Base-by-base conservation (phyloP, 2,888 invertebrate species). In the Zygothrica quintamaculata region DNA sequence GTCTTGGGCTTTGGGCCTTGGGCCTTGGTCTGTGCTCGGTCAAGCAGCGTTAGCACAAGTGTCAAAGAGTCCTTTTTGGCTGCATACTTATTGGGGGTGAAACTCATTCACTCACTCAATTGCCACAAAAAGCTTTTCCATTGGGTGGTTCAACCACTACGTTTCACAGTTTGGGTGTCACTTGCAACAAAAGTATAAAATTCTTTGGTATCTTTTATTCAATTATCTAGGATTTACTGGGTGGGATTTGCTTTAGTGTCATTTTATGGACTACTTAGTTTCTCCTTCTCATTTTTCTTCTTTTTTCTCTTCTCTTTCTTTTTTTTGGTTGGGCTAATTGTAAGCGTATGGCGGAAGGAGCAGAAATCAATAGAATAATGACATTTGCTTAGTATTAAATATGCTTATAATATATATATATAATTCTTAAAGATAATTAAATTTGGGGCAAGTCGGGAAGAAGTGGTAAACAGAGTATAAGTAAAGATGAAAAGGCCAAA, bases 61-160 rank as follows among this genome's bases (percentile, higher is more conserved):
- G 80, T 78, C 85, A 81, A 78, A 5, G 75, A 84, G 78, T 69
- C 69, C 68, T 56, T 51, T 52, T n/a, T n/a, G n/a, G n/a, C n/a
- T 34, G 46, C 15, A 36, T 16, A 33, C 46, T 61, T 55, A 64
- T 58, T 43, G 66, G 72, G 78, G 78, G 79, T 79, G 72, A 51
- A 79, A 82, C 61, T 51, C 51, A 65, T 22, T 22, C 18, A 22
- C 18, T 22, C 18, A 22, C 18, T 70, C 55, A 47, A 75, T 65
- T 64, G 60, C 70, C 82, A 74, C 74, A 65, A 50, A n/a, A 74
- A 25, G 56, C 60, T 33, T 46, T 4, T 11, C 25, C 34, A 44
- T 22, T 34, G 40, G 66, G 43, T 59, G 66, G 46, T 40, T 62
- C 44, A 16, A 9, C 1, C 37, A 11, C 33, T 40, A 16, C 25